These are phyloP conservation scores for Brachionus sp. DNA, from an alignment of 1,140 invertebrate species.

Conservation along the genomic window DNA sequence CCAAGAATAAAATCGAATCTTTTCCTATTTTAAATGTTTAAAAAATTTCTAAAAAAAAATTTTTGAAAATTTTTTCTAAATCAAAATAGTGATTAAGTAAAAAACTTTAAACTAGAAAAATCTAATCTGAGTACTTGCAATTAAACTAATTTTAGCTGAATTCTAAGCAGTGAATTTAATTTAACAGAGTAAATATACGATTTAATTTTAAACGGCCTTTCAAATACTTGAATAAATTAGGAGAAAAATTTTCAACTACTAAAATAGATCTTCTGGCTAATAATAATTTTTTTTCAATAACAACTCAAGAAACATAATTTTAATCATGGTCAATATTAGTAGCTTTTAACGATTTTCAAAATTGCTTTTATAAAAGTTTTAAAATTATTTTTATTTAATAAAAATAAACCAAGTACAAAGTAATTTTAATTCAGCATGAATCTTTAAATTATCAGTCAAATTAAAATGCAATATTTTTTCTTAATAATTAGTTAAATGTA, in stretches of 20 bases:
- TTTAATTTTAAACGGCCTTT: not conserved
- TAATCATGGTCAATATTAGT: not conserved
- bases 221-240: conserved; percentile 6
- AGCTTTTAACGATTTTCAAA: not conserved
- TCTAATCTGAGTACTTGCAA: not conserved
- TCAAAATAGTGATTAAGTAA: too few species aligned
- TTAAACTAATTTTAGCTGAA: not conserved
- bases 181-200: not conserved
- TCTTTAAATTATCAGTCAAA: not conserved
- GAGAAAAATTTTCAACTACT: not conserved
- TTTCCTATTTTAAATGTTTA: not conserved
- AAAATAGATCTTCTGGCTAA: not conserved
- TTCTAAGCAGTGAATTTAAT: not conserved
- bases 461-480: not conserved
- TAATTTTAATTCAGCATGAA: not conserved
- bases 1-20: not conserved
- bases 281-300: not conserved
- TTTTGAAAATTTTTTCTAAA: not conserved
- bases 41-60: not conserved
- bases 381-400: not conserved
- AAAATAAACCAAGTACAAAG: not conserved
- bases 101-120: not conserved
- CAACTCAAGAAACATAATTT: not conserved
- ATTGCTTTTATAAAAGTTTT: not conserved
- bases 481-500: not conserved